Evolutionary conservation across 2,113 vertebrate genomes (phyloP), one percentile per base, ranked within the genome.

Genomic region (Hemichromis elongatus): DNA sequence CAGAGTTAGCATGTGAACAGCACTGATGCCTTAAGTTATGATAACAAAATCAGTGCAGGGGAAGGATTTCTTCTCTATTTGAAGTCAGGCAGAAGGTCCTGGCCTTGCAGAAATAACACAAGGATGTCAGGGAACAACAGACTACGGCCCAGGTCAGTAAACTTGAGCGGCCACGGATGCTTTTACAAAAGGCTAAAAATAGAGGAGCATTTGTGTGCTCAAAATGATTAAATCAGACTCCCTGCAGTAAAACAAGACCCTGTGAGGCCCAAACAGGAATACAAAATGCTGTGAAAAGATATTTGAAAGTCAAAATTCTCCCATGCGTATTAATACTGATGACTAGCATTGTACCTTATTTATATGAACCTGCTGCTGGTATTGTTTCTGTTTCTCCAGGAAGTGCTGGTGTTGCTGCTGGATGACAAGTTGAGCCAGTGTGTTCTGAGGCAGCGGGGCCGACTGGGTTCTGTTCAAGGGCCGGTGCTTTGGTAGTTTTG

Each of bases 401-500:
- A 99, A 99, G 42, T 99, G 98, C 94, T 99, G 98, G 94, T 99
- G 99, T 66, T 99, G 98, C 93, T 99, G 98, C 93, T 99, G 99
- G 92, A 99, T 99, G 89, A 99, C 98, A 73, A 99, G 96, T 91
- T 99, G 99, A 77, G 99, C 99, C 95, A 99, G 95, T 0, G 98
- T 97, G 91, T 97, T 98, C 95, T 99, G 99, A 85, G 98, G 99
- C 94, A 99, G 96, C 30, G 98, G 99, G 21, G 98, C 98, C 12
- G 98, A 99, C 94, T 99, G 98, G 73, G 99, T 99, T 92, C 98
- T 94, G 93, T 99, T 98, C 91, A 99, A 94, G 16, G 98, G 99
- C 88, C 99, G 96, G 91, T 99, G 99, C 59, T 98, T 98, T 90
- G 98, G 98, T 85, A 99, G 92, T 92, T 98, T 99, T 88, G 98